Base-by-base conservation (phyloP, 2,797 vertebrate species). In the Arrhamphus sclerolepis region DNA sequence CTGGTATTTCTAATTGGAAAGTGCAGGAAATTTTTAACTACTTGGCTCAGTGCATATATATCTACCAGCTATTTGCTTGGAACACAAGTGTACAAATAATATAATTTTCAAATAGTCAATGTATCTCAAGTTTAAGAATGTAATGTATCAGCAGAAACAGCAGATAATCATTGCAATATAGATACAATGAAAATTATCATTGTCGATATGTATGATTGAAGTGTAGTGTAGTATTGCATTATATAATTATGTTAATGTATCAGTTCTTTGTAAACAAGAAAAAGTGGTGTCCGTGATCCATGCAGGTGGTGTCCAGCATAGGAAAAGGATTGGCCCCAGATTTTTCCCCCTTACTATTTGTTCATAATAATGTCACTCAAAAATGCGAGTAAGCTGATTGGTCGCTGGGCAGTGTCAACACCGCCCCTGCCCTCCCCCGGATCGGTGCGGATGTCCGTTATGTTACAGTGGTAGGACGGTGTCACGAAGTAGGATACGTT, bases 371-470 rank as follows among this genome's bases (percentile, higher is more conserved):
- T 58, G 47, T 84, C 90, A 77, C 6, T 92, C 77, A 58, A 47
- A 41, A 0, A 0, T n/a, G 0, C 18, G 1, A 2, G 31, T 2
- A 0, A 19, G 0, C 0, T 65, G 80, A 91, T 91, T 92, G 84
- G 87, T 41, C 29, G 0, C 21, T 10, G 9, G 2, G 1, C 18
- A 1, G 10, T 5, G 16, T 21, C 14, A 18, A 31, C 21, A 20
- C 80, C 72, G 57, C 86, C 83, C 58, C 24, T 20, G 46, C 56
- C 62, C 72, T 31, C 70, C 14, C n/a, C 56, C 42, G 9, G 2
- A 6, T 41, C 52, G 21, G 68, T 73, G 42, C 90, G 90, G 89
- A 91, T 78, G 89, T 87, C 85, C 70, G 80, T 75, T 78, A 75
- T 71, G 81, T 70, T 48, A 50, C 81, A 57, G 81, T 75, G 75